These are phyloP conservation scores for Lagocephalus sceleratus DNA, from an alignment of 2,797 vertebrate species.

Conservation along the genomic window DNA sequence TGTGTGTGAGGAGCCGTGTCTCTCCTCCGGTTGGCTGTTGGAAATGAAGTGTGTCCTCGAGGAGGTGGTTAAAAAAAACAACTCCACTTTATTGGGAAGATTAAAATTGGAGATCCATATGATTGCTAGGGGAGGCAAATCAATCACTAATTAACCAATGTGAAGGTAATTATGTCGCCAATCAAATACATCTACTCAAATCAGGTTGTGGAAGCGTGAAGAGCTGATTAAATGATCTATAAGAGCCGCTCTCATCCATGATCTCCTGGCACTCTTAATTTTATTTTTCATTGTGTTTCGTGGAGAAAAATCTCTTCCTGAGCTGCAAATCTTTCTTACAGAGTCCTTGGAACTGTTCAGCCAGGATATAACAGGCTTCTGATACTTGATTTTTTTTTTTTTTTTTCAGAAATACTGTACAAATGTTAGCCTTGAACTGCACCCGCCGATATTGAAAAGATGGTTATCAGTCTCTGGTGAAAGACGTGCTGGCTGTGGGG, in stretches of 20 bases:
- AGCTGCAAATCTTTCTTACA: constrained; percentile 12
- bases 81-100: constrained; percentile 57
- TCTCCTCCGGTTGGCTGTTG: constrained; percentile 56
- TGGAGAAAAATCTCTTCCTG: constrained; percentile 15
- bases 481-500: not conserved
- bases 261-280: constrained; percentile 37
- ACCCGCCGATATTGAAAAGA: constrained; percentile 1
- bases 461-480: not conserved
- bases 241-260: constrained; percentile 37
- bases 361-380: constrained; percentile 6
- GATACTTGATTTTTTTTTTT: constrained; percentile 3
- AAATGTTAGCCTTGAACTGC: not conserved
- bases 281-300: constrained; percentile 9
- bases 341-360: constrained; percentile 3
- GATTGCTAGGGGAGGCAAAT: constrained; percentile 71
- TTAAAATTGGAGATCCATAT: constrained; percentile 61
- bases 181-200: constrained; percentile 69
- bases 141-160: constrained; percentile 76
- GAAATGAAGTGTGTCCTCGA: constrained; percentile 59
- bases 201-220: constrained; percentile 58
- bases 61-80: constrained; percentile 50
- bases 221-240: constrained; percentile 57
- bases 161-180: constrained; percentile 73
- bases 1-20: constrained; percentile 59
- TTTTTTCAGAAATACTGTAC: not conserved